Conservation (phyloP, 1,140 invertebrate species). For the Philopotamus ludificatus region DNA sequence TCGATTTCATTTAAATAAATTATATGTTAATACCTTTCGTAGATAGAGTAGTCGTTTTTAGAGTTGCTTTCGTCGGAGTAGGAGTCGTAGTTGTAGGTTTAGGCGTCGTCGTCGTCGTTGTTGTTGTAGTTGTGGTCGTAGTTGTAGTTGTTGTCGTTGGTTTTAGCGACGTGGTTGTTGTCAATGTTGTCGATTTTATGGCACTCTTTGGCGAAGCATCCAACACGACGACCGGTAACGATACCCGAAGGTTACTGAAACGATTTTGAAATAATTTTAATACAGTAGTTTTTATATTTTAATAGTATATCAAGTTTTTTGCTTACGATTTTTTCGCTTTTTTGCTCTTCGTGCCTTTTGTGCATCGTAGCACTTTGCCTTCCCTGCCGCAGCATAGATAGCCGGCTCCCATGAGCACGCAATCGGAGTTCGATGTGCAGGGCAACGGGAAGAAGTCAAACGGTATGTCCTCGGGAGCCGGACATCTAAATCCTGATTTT, state of each 20-base stretch:
- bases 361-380: conserved; percentile 46
- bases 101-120: conserved; percentile 47
- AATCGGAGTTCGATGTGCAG: conserved; percentile 50
- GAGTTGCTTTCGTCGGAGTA: conserved; percentile 12
- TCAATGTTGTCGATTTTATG: conserved; percentile 46
- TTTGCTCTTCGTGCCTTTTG: conserved; percentile 45
- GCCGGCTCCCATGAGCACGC: conserved; percentile 50
- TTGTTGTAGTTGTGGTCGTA: conserved; percentile 48
- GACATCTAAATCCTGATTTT: conserved; percentile 28
- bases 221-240: conserved; percentile 5
- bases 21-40: conserved; percentile 21
- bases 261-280: too few species aligned
- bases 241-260: too few species aligned
- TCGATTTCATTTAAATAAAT: conserved; percentile 1
- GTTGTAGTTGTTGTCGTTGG: conserved; percentile 54
- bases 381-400: conserved; percentile 49
- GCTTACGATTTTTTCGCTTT: not conserved
- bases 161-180: conserved; percentile 52
- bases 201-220: too few species aligned
- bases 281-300: not conserved
- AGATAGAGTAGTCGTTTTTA: conserved; percentile 4
- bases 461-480: conserved; percentile 25
- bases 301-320: not conserved
- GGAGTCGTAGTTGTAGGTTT: conserved; percentile 46
- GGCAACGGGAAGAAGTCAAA: conserved; percentile 53